Evolutionary conservation across 2,797 vertebrate genomes (phyloP).

Genomic region (Poecilia picta): DNA sequence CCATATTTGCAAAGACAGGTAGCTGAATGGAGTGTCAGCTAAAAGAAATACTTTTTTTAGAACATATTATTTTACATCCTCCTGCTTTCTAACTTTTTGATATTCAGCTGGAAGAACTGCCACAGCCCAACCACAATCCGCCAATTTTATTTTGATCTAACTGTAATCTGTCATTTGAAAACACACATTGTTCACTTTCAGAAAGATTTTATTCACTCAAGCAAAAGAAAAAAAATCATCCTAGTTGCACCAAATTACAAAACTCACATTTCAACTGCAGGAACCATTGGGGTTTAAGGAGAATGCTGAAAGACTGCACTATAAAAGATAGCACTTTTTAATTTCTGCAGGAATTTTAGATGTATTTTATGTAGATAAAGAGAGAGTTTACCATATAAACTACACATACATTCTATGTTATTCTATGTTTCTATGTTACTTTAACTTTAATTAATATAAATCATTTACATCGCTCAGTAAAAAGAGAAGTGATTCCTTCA

Average conservation of each 20-base stretch:
- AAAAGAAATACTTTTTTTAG: background rate
- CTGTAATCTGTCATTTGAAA: background rate
- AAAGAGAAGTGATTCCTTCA: background rate
- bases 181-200: background rate
- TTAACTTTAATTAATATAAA: background rate
- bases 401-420: no score
- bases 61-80: background rate
- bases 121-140: conserved; percentile 6
- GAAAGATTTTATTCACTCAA: background rate
- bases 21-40: background rate
- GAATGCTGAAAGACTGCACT: background rate
- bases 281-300: background rate
- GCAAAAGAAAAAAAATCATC: background rate
- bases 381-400: background rate
- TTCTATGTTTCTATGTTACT: background rate
- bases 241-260: background rate
- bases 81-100: background rate
- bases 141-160: background rate
- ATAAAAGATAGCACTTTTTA: background rate
- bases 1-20: background rate
- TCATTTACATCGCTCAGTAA: background rate
- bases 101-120: conserved; percentile 8
- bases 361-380: background rate
- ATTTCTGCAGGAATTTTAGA: background rate
- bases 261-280: background rate